phyloP scores from a whole-genome alignment of 2,888 invertebrate species.

The Spodoptera exigua region DNA sequence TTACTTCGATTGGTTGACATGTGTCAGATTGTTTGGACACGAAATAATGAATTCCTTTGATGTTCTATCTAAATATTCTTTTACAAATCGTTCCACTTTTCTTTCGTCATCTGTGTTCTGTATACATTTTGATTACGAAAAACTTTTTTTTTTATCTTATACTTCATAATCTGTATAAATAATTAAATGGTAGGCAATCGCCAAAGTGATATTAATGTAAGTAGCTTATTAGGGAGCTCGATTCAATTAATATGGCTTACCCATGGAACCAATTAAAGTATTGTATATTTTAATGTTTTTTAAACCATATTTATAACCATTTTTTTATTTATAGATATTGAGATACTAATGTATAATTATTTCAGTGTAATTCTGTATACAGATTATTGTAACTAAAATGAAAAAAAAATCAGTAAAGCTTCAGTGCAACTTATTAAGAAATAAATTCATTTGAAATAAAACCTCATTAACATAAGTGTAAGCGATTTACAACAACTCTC shows the following conservation, averaged over 20 bases:
- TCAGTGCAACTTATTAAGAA: no score
- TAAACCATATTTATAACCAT: slow-evolving; percentile 37
- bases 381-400: background rate
- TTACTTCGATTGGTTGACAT: slow-evolving; percentile 33
- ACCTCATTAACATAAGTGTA: background rate
- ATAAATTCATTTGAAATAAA: no score
- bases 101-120: background rate
- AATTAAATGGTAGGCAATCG: slow-evolving; percentile 57
- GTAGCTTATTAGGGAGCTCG: slow-evolving; percentile 64
- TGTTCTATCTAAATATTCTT: slow-evolving; percentile 23
- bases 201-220: slow-evolving; percentile 82
- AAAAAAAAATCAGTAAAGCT: slow-evolving; percentile 2
- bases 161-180: slow-evolving; percentile 35
- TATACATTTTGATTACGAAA: background rate
- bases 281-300: slow-evolving; percentile 50
- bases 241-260: slow-evolving; percentile 70
- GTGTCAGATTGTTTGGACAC: slow-evolving; percentile 31
- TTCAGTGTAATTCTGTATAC: slow-evolving; percentile 10
- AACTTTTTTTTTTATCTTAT: slow-evolving; percentile 13
- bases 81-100: background rate
- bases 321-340: slow-evolving; percentile 29
- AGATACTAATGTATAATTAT: slow-evolving; percentile 1
- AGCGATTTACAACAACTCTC: slow-evolving; percentile 1
- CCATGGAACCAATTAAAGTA: slow-evolving; percentile 73
- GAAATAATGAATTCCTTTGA: slow-evolving; percentile 28